phyloP scores from a whole-genome alignment of 37 sponge, comb jelly and placozoan species.

The Hormiphora californensis region DNA sequence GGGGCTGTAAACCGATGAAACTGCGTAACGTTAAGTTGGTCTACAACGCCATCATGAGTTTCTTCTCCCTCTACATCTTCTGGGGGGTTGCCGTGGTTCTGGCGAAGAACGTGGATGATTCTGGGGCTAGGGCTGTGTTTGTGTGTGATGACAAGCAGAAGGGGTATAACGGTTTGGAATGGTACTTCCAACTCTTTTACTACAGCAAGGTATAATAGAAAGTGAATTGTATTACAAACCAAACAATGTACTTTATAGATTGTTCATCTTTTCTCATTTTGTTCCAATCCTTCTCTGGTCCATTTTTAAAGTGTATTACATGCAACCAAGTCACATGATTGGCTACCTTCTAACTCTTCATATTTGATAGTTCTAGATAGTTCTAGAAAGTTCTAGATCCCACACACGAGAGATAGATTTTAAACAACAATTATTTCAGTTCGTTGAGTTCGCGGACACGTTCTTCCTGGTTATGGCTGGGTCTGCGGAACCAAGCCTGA shows the following conservation, averaged over 20 bases:
- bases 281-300: too few relatives aligned
- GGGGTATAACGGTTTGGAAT: background rate
- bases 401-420: too few relatives aligned
- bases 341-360: too few relatives aligned
- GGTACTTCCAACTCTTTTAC: conserved; percentile 49
- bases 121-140: background rate
- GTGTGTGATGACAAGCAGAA: background rate
- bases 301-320: too few relatives aligned
- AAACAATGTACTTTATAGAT: too few relatives aligned
- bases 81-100: background rate
- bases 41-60: conserved; percentile 53
- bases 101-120: background rate
- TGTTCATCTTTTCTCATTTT: too few relatives aligned
- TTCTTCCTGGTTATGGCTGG: conserved; percentile 54
- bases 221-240: too few relatives aligned
- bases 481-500: background rate
- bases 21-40: conserved; percentile 15
- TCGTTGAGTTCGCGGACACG: conserved; percentile 47
- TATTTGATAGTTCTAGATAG: too few relatives aligned
- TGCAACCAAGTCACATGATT: too few relatives aligned
- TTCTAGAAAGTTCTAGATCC: too few relatives aligned
- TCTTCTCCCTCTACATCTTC: conserved; percentile 51
- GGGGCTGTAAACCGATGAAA: background rate
- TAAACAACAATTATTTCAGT: too few relatives aligned
- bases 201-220: conserved; percentile 51